phyloP scores from a whole-genome alignment of 2,113 vertebrate genomes.

The Dunckerocampus dactyliophorus region DNA sequence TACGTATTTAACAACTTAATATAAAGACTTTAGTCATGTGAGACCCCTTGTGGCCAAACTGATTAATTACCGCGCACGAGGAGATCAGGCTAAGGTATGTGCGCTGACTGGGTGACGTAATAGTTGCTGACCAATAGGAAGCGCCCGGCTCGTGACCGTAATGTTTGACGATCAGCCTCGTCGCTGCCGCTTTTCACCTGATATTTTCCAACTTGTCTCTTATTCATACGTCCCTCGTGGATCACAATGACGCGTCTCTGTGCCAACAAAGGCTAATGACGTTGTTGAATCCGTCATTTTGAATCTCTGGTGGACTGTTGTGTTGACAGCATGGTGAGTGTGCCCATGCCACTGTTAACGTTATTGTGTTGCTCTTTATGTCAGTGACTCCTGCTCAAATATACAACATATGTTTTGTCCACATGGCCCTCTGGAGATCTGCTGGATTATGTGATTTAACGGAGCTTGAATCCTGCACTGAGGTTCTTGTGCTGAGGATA shows the following conservation, averaged over 20 bases:
- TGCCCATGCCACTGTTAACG: too few species aligned
- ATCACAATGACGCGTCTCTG: background rate
- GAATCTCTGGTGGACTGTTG: conserved; percentile 9
- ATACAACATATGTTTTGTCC: conserved; percentile 12
- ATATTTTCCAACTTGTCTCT: background rate
- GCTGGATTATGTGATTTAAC: conserved; percentile 54
- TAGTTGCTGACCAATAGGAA: conserved; percentile 31
- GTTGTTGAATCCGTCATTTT: background rate
- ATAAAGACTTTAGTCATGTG: conserved; percentile 4
- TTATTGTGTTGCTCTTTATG: background rate
- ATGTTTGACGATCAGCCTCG: background rate
- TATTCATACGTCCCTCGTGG: background rate
- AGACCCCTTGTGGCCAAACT: conserved; percentile 59
- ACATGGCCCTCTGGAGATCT: conserved; percentile 18
- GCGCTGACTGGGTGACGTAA: conserved; percentile 30
- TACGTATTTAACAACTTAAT: too few species aligned
- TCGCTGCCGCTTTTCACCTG: background rate
- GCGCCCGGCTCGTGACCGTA: conserved; percentile 10
- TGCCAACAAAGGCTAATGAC: background rate
- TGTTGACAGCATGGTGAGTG: conserved; percentile 54
- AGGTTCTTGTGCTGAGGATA: conserved; percentile 38
- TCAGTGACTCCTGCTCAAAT: background rate
- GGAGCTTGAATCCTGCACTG: conserved; percentile 37
- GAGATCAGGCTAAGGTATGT: too few species aligned
- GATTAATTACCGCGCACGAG: conserved; percentile 28